A percentile compares a stretch with the other conserved stretches of the same genome.
These are phyloP conservation scores for Saxicola maurus DNA, from an alignment of 2,797 vertebrate species.

Conservation along the genomic window DNA sequence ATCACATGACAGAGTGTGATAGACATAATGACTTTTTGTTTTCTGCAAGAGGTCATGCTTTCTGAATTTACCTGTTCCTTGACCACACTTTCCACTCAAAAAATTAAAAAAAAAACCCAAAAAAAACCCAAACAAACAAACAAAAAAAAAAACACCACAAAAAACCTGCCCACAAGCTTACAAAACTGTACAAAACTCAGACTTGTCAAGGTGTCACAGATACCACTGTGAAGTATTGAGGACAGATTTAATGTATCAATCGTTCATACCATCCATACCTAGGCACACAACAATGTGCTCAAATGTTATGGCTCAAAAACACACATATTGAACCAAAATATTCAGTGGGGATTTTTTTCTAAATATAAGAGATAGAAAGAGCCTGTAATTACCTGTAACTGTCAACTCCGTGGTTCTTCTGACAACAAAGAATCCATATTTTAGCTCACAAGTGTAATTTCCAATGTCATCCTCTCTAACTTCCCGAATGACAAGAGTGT, in stretches of 20 bases:
- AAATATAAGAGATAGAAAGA: not conserved
- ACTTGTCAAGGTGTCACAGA: not conserved
- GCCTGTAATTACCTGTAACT: conserved; percentile 85
- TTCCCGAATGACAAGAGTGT: conserved; percentile 87
- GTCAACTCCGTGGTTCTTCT: conserved; percentile 92
- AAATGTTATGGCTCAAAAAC: not conserved
- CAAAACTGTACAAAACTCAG: not conserved
- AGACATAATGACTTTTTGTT: not conserved
- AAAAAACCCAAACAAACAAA: not conserved
- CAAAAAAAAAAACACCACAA: not conserved
- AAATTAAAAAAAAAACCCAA: not conserved
- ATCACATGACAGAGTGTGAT: not conserved
- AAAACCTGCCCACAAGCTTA: not conserved
- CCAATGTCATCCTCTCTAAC: conserved; percentile 97
- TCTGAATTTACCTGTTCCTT: not conserved
- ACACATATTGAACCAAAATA: not conserved
- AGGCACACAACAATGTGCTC: not conserved
- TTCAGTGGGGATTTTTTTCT: not conserved
- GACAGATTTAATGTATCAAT: not conserved
- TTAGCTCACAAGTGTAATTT: conserved; percentile 97
- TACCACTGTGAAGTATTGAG: not conserved
- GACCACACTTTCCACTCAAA: not conserved
- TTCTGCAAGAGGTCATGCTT: not conserved
- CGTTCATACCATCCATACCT: not conserved
- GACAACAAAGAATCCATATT: conserved; percentile 89